phyloP scores from a whole-genome alignment of 1,140 invertebrate genomes.

The Batillaria attramentaria region DNA sequence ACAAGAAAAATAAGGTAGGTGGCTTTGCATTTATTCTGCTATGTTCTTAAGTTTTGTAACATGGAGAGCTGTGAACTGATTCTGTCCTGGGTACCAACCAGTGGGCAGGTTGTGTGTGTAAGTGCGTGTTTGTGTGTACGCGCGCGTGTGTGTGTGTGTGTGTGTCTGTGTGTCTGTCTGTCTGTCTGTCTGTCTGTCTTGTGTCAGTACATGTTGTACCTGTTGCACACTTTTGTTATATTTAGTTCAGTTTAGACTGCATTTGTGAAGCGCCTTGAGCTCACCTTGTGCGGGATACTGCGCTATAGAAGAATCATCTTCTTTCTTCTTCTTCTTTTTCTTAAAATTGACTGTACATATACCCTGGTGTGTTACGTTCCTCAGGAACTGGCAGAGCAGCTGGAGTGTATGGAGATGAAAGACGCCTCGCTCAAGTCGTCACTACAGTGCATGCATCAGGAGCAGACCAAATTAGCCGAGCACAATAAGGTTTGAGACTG shows the following conservation, averaged over 20 bases:
- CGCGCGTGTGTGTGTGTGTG: background rate
- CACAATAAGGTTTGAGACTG: conserved; percentile 58
- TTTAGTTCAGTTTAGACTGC: no score
- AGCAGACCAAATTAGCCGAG: conserved; percentile 49
- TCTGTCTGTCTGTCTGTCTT: no score
- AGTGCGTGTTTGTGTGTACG: conserved; percentile 5
- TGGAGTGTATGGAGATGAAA: conserved; percentile 69
- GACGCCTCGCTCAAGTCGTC: conserved; percentile 63
- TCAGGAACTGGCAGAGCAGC: conserved; percentile 61
- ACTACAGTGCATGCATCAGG: conserved; percentile 64
- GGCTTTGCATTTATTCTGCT: no score
- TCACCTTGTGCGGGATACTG: no score
- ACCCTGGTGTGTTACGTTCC: conserved; percentile 14
- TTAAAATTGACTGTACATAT: background rate
- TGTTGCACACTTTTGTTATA: no score
- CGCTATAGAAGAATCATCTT: background rate
- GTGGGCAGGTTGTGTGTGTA: no score
- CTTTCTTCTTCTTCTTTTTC: background rate
- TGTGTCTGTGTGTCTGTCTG: background rate
- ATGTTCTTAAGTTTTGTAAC: no score
- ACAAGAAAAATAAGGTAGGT: conserved; percentile 57
- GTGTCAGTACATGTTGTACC: no score
- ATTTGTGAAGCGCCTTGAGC: no score
- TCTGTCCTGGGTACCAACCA: no score
- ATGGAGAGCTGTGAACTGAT: no score